Percentiles rank a stretch among this genome's conserved stretches.
Evolutionary conservation across 2,113 vertebrate genomes (phyloP).

Genomic region (Chelonoidis abingdonii): DNA sequence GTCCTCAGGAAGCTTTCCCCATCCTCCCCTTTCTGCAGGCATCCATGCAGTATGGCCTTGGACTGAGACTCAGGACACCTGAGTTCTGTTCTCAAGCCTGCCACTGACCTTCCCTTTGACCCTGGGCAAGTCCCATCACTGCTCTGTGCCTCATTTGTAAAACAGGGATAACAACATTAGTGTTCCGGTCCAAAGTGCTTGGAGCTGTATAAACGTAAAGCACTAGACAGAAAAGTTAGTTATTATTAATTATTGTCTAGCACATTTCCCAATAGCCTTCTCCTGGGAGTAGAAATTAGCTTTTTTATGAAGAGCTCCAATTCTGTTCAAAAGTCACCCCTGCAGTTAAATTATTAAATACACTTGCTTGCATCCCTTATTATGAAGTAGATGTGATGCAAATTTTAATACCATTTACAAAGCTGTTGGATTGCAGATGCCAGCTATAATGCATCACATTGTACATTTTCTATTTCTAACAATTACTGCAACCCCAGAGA

Average conservation of each 20-base stretch:
- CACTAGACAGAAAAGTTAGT: background rate
- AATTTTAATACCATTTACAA: background rate
- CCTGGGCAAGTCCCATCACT: background rate
- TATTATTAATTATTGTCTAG: background rate
- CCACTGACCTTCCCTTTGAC: background rate
- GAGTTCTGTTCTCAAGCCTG: background rate
- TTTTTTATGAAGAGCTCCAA: background rate
- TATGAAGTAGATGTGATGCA: background rate
- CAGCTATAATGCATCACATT: background rate
- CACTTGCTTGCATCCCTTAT: background rate
- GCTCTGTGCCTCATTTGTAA: background rate
- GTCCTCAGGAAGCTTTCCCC: background rate
- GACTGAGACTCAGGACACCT: background rate
- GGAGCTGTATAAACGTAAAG: background rate
- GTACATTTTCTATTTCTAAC: background rate
- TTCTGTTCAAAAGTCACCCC: background rate
- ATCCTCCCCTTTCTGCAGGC: background rate
- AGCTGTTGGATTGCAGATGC: background rate
- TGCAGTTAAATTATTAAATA: background rate
- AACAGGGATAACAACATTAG: background rate
- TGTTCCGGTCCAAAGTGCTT: background rate
- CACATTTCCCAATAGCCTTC: background rate
- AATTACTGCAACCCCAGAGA: background rate
- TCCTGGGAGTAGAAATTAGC: too few relatives aligned
- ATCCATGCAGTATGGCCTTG: background rate